Evolutionary conservation across 2,888 invertebrate genomes (phyloP), one percentile per base, ranked within the genome.

Genomic region (Diplazon laetatorius): DNA sequence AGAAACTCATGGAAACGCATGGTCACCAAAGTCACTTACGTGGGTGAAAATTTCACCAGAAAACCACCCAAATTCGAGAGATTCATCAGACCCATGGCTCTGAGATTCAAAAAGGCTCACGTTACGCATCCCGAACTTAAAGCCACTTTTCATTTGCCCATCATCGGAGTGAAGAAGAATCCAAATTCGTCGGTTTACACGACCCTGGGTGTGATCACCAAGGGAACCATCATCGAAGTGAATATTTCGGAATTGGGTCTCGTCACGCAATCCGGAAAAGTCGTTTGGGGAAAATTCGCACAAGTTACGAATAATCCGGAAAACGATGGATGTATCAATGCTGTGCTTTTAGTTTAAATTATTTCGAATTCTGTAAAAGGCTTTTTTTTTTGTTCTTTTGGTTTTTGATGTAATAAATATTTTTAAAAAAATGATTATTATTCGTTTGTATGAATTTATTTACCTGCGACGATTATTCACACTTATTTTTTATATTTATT

Each of bases 271-370:
- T 97, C 97, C 8, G 99, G 99, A 77, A 99, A 99, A 94, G 98
- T 99, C 59, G 98, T 99, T 0, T 99, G 99, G 99, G 99, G 99
- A 76, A 99, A 99, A 93, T 99, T 98, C 91, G 99, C 99, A 0
- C 99, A 99, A 92, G 99, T 99, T 16, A 99, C 99, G 0, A 99
- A 99, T 91, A 97, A 99, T 92, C 99, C 99, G 0, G 99, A 99
- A 91, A 99, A 99, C 92, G 99, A 99, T 93, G 99, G 99, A 16
- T 99, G 99, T 89, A 98, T 99, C 77, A 99, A 99, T 93, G 99
- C 99, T 89, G 97, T 99, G 78, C 93, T 99, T 78, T 93, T 99
- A 91, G 97, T 99, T 82, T 99, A 94, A 75, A 25, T 68, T 46
- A n/a, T 48, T 76, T 46, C 72, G 57, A 78, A 66, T 57, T 62